Evolutionary conservation across 2,888 invertebrate genomes (phyloP), one percentile per base, ranked within the genome.

Genomic region (Eucera pruinosa): DNA sequence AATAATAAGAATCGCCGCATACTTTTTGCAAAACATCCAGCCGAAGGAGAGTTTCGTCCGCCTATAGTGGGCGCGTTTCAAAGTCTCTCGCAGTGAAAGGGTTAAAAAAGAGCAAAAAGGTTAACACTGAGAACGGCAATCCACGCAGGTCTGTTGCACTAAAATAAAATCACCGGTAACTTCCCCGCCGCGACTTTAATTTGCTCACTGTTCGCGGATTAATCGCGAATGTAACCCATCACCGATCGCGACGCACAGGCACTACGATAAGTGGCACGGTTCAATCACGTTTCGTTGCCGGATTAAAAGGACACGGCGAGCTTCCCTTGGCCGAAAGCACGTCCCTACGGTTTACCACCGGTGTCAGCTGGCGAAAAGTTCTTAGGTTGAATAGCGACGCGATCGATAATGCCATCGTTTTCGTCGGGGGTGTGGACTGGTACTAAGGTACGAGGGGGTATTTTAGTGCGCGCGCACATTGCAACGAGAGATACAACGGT

Each of bases 391-490:
- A 64, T 69, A 68, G 73, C 70, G 67, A 77, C 50, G 67, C 68
- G 85, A 84, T 84, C 84, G 79, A 84, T 84, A 84, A 74, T 62
- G 15, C 54, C 78, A 68, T 74, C 74, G 60, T 71, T 73, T 71
- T 75, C 70, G 55, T 82, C 62, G 84, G 81, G 84, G 84, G 85
- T 83, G 84, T 68, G 52, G 71, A 74, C 66, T 43, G 25, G 7
- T 33, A 45, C 71, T 70, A 78, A 55, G 43, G 23, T 48, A 41
- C 72, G 58, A 62, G 73, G 83, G 85, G 81, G 74, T 77, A 64
- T 13, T 69, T 67, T 71, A 54, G 7, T 77, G 84, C 85, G 85
- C 83, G 84, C 84, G 84, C 83, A 81, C 45, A 18, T 60, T 74
- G 62, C 62, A 68, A 57, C 55, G 25, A 55, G 70, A 55, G 57